Evolutionary conservation across 2,888 invertebrate genomes (phyloP).

Genomic region (Carterocephalus palaemon): DNA sequence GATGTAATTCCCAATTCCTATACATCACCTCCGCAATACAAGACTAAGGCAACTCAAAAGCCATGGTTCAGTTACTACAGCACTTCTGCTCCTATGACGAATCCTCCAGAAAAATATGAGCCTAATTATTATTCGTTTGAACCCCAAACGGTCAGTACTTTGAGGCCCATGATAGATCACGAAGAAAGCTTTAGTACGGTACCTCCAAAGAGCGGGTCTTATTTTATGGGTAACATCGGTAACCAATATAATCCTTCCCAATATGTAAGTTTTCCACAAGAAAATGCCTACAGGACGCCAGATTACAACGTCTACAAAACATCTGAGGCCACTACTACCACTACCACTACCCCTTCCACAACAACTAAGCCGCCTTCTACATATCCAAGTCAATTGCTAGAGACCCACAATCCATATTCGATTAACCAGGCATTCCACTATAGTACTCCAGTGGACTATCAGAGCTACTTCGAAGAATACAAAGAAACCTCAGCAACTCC

Average conservation of each 20-base stretch:
- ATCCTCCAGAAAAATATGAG: constrained; percentile 44
- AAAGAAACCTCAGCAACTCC: constrained; percentile 53
- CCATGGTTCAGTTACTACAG: constrained; percentile 65
- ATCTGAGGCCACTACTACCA: constrained; percentile 46
- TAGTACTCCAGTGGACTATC: constrained; percentile 69
- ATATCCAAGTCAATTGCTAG: constrained; percentile 61
- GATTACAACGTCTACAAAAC: constrained; percentile 48
- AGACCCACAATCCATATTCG: constrained; percentile 72
- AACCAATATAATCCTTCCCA: constrained; percentile 51
- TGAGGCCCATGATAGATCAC: constrained; percentile 47
- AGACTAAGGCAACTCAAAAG: constrained; percentile 60
- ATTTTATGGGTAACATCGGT: constrained; percentile 49
- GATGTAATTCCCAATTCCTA: constrained; percentile 47
- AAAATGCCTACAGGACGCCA: constrained; percentile 29
- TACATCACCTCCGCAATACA: constrained; percentile 39
- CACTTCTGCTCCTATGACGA: constrained; percentile 59
- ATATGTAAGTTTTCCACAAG: constrained; percentile 44
- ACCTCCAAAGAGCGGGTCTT: constrained; percentile 52
- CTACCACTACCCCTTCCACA: constrained; percentile 46
- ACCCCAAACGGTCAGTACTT: constrained; percentile 60
- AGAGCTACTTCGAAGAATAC: constrained; percentile 61
- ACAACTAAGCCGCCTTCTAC: constrained; percentile 58
- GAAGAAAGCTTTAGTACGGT: constrained; percentile 33
- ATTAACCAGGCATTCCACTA: constrained; percentile 74
- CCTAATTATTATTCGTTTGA: constrained; percentile 67